Percentiles rank a stretch among this genome's conserved stretches.
phyloP scores from a whole-genome alignment of 2,888 invertebrate species.

The Syrista parreyssii region DNA sequence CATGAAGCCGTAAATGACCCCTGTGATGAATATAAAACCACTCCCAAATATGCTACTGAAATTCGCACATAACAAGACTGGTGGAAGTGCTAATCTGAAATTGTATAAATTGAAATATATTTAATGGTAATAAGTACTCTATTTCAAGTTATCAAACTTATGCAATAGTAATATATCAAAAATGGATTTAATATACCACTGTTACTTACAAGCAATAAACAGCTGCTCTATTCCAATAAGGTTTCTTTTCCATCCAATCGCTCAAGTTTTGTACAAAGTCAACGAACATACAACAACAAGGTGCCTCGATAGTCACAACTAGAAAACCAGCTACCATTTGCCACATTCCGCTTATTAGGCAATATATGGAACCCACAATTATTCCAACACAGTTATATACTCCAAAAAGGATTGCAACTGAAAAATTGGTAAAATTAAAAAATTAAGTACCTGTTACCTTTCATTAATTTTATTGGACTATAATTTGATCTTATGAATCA shows the following conservation, averaged over 20 bases:
- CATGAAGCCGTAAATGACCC: conserved; percentile 93
- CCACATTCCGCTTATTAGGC: conserved; percentile 84
- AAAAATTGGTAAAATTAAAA: conserved; percentile 50
- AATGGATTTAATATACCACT: conserved; percentile 4
- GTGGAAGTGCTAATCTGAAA: conserved; percentile 81
- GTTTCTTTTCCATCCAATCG: conserved; percentile 83
- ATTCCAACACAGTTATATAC: conserved; percentile 80
- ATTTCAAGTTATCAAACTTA: background rate
- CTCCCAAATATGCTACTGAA: conserved; percentile 86
- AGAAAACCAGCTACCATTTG: conserved; percentile 92
- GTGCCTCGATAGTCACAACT: conserved; percentile 91
- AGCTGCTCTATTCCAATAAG: conserved; percentile 90
- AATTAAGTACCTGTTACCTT: background rate
- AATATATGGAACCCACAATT: conserved; percentile 71
- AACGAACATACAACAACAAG: conserved; percentile 96
- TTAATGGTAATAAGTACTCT: background rate
- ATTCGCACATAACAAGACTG: conserved; percentile 82
- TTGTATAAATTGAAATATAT: conserved; percentile 5
- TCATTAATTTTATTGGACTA: background rate
- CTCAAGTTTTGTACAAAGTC: conserved; percentile 92
- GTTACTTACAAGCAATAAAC: conserved; percentile 84
- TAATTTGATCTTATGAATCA: too few relatives aligned
- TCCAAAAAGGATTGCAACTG: conserved; percentile 89
- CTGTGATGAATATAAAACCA: conserved; percentile 89
- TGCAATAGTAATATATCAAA: background rate